Percentiles rank a stretch among this genome's conserved stretches.
These are phyloP conservation scores for Linurgus olivaceus DNA, from an alignment of 2,797 vertebrate genomes.

Conservation along the genomic window DNA sequence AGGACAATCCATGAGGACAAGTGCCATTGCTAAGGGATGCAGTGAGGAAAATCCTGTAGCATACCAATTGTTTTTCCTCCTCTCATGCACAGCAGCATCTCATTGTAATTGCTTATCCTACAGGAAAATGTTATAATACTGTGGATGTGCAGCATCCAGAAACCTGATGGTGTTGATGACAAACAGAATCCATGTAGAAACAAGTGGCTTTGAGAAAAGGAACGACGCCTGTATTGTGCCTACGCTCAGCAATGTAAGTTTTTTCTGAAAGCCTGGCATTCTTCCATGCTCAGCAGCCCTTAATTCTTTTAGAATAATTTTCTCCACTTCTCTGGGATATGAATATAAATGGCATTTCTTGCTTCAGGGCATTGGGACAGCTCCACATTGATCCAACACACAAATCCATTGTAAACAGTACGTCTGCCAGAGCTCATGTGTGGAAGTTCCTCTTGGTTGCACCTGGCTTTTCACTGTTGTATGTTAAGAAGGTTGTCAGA, in stretches of 20 bases:
- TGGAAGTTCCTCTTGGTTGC: neutral
- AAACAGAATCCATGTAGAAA: neutral
- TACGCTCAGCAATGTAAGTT: rapidly evolving
- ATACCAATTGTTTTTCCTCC: neutral
- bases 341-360: neutral
- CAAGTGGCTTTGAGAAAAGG: neutral
- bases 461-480: neutral
- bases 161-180: neutral
- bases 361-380: neutral
- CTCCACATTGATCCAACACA: neutral
- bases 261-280: neutral
- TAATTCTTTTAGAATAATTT: neutral
- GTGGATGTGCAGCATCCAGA: neutral
- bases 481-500: neutral
- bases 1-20: neutral
- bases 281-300: neutral
- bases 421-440: neutral
- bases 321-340: neutral
- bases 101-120: neutral
- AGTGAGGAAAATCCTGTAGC: neutral
- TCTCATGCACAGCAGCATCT: neutral
- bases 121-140: neutral
- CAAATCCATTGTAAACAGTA: neutral
- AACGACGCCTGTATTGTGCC: neutral
- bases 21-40: neutral